Percentiles rank a stretch among this genome's conserved stretches.
Evolutionary conservation across 2,888 invertebrate genomes (phyloP).

Genomic region (Diaphora mendica): DNA sequence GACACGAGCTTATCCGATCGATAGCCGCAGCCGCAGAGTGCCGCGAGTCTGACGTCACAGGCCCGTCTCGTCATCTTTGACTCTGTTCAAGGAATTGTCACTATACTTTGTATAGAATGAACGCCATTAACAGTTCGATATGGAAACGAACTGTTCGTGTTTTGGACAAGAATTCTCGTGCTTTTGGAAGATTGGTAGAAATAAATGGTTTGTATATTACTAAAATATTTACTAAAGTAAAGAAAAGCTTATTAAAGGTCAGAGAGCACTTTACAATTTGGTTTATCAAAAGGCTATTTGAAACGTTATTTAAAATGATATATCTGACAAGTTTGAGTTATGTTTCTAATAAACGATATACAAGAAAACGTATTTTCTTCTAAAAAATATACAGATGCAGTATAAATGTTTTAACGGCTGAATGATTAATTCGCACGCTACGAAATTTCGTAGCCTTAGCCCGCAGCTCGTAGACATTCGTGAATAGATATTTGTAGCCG

Average conservation of each 20-base stretch:
- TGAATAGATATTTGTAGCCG: too few relatives aligned
- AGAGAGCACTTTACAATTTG: background rate
- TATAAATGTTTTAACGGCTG: constrained; percentile 45
- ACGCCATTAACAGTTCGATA: constrained; percentile 50
- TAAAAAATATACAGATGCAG: constrained; percentile 13
- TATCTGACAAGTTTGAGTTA: background rate
- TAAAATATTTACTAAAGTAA: background rate
- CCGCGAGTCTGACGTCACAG: constrained; percentile 83
- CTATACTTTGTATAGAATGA: constrained; percentile 72
- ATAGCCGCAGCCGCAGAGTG: constrained; percentile 87
- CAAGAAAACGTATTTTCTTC: background rate
- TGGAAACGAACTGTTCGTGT: constrained; percentile 32
- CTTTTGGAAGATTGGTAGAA: constrained; percentile 7
- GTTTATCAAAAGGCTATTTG: too few relatives aligned
- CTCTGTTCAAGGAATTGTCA: constrained; percentile 83
- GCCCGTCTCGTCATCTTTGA: constrained; percentile 84
- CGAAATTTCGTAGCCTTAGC: constrained; percentile 53
- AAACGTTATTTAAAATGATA: background rate
- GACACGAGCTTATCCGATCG: constrained; percentile 79
- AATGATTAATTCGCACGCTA: constrained; percentile 51
- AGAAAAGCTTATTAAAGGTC: background rate
- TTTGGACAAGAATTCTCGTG: constrained; percentile 12
- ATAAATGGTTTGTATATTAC: constrained; percentile 17
- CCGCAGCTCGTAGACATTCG: too few relatives aligned
- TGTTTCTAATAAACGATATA: background rate